Base-by-base conservation (phyloP, 2,888 invertebrate species). In the Sacculina carcini region DNA sequence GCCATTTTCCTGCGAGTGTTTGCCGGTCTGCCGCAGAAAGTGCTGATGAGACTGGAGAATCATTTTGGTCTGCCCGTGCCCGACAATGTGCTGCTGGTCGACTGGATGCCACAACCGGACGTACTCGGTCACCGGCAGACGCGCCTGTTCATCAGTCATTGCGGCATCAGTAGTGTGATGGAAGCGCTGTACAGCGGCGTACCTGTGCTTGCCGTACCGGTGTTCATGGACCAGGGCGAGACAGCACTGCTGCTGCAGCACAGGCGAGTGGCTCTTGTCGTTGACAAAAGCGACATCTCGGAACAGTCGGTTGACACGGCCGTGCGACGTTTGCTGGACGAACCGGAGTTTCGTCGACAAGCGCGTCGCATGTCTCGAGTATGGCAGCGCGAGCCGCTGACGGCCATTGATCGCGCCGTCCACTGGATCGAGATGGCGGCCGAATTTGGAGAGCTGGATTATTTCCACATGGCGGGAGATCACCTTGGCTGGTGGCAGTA, bases 101-200 rank as follows among this genome's bases (percentile, higher is more conserved):
- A 36, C 36, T 36, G 9, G 36, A 5, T 36, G 19, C 36, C 36
- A 6, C 36, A 36, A 19, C 9, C 7, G 36, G 36, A 36, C 19
- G 19, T 36, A 2, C 36, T 36, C 16, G 55, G 53, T 23, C 55
- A 53, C 50, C 48, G 48, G 9, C 51, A 47, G 34, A 55, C 55
- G 3, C 36, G 50, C 9, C 23, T 53, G 9, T 55, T 55, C 48
- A 51, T 55, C 14, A 50, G 50, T 3, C 55, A 53, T 34, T 53
- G 55, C 44, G 55, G 53, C 2, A 53, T 47, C 40, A n/a, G 50
- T 16, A 50, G 53, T 26, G 32, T 46, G n/a, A 51, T 53, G 38
- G 55, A 55, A 42, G 47, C 53, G 14, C 29, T 50, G 39, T 55
- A 55, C 51, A 40, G 53, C 51, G 55, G 52, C 28, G 55, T 55